A percentile compares a stretch with the other conserved stretches of the same genome.
Conservation (phyloP, 1,140 invertebrate genomes). For the Zaprionus davidi region DNA sequence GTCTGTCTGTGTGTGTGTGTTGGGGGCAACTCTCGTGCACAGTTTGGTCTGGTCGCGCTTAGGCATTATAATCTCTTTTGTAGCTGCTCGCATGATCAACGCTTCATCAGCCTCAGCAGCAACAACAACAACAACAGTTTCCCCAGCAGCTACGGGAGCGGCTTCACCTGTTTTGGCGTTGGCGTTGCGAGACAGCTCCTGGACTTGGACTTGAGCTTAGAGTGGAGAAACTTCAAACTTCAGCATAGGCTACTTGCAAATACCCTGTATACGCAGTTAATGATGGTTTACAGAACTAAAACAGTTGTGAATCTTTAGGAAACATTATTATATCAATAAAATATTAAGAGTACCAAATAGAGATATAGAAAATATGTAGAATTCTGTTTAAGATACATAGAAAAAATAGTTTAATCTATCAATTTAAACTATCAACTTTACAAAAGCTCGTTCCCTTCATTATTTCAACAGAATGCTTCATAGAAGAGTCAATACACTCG, state of each 20-base stretch:
- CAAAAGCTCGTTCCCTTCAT: too few species aligned
- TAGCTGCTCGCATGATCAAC: slow-evolving; percentile 79
- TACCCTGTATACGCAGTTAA: slow-evolving; percentile 2
- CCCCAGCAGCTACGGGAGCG: neutral
- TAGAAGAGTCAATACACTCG: too few species aligned
- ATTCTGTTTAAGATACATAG: too few species aligned
- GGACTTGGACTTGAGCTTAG: slow-evolving; percentile 10
- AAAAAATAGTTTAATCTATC: too few species aligned
- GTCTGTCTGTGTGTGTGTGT: neutral
- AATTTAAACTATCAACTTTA: too few species aligned
- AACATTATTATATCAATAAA: neutral
- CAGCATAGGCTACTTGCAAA: slow-evolving; percentile 2
- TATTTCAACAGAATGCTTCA: too few species aligned
- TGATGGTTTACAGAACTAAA: neutral
- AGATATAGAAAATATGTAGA: too few species aligned
- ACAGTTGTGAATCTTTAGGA: neutral
- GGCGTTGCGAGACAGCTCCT: slow-evolving; percentile 28
- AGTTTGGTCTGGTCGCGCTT: slow-evolving; percentile 74
- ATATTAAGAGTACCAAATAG: too few species aligned
- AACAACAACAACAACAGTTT: neutral
- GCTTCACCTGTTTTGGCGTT: slow-evolving; percentile 45
- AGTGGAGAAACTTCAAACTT: slow-evolving; percentile 6
- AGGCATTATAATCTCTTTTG: slow-evolving; percentile 84
- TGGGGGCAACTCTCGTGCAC: slow-evolving; percentile 46
- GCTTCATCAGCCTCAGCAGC: slow-evolving; percentile 60